Percentiles rank a stretch among this genome's conserved stretches.
Conservation (phyloP, 2,888 invertebrate species). For the Platynereis dumerilii region DNA sequence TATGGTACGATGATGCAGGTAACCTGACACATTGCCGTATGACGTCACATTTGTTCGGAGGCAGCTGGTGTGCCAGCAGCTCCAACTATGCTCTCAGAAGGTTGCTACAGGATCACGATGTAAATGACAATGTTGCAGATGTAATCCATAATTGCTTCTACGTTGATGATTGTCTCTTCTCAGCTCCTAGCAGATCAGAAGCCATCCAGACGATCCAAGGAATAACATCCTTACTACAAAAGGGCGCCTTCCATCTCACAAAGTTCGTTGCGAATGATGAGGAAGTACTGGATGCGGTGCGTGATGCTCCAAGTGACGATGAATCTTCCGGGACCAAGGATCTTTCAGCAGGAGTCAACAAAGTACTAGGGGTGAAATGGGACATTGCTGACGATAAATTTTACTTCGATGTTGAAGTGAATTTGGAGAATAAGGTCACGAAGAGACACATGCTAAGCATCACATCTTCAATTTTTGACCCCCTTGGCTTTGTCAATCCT, state of each 20-base stretch:
- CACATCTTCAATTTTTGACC: constrained; percentile 30
- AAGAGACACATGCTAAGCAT: too few relatives aligned
- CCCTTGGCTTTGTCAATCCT: too few relatives aligned
- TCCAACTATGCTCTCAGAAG: constrained; percentile 24
- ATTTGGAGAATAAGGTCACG: too few relatives aligned
- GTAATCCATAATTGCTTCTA: constrained; percentile 32
- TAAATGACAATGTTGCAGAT: constrained; percentile 14
- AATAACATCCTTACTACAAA: constrained; percentile 15
- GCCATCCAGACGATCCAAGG: constrained; percentile 21
- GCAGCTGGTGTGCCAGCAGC: constrained; percentile 17
- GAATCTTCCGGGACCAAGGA: neutral
- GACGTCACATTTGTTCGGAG: constrained; percentile 24
- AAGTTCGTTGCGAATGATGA: constrained; percentile 36
- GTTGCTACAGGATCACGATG: neutral
- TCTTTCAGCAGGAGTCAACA: too few relatives aligned
- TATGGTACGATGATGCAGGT: constrained; percentile 30
- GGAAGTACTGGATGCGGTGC: constrained; percentile 34
- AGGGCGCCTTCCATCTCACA: constrained; percentile 32
- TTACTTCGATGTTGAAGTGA: too few relatives aligned
- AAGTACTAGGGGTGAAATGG: too few relatives aligned
- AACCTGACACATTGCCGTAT: constrained; percentile 18
- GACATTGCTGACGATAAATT: too few relatives aligned
- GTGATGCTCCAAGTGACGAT: constrained; percentile 24
- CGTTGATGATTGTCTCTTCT: constrained; percentile 34
- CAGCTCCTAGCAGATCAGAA: constrained; percentile 11